Base-by-base conservation (phyloP, 2,888 invertebrate genomes). In the Nomada hirtipes region DNA sequence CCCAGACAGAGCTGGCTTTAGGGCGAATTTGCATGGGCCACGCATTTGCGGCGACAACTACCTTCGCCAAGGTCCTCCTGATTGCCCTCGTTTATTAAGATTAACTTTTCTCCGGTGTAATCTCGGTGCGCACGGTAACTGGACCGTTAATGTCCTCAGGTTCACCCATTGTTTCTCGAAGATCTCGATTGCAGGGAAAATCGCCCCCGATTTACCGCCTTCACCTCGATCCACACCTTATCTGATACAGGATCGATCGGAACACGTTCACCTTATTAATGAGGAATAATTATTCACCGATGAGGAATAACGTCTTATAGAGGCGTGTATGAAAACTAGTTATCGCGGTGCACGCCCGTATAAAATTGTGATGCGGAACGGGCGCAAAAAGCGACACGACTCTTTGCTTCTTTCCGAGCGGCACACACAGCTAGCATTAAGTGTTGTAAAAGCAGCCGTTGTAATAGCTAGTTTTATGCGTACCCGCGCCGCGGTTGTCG, bases 61-160 rank as follows among this genome's bases (percentile, higher is more conserved):
- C 84, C 83, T 82, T 72, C 80, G 79, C 76, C 82, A 10, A 80
- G 76, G 71, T 79, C 67, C 84, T 86, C 84, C 84, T 81, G 93
- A 93, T 93, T 93, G 90, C 92, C 92, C 92, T 93, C 93, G 92
- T 93, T 93, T 93, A 93, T 93, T 93, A 93, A 93, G 93, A 93
- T 93, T 93, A 93, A 93, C 93, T 93, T 93, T 93, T 92, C 93
- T 92, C 91, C 15, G 76, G 83, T 76, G 87, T 91, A 92, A 92
- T 91, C 92, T 92, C 90, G 83, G 52, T 18, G 57, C 13, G 47
- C 18, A 15, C 20, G 2, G 85, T 69, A 74, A 52, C 61, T 29
- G 67, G 47, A 57, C 63, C 70, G 71, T 78, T 76, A 70, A 79
- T 63, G 69, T 47, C 59, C 4, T 20, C 42, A 13, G 42, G 20